Evolutionary conservation across 1,140 invertebrate species (phyloP).

Genomic region (Orussus abietinus): DNA sequence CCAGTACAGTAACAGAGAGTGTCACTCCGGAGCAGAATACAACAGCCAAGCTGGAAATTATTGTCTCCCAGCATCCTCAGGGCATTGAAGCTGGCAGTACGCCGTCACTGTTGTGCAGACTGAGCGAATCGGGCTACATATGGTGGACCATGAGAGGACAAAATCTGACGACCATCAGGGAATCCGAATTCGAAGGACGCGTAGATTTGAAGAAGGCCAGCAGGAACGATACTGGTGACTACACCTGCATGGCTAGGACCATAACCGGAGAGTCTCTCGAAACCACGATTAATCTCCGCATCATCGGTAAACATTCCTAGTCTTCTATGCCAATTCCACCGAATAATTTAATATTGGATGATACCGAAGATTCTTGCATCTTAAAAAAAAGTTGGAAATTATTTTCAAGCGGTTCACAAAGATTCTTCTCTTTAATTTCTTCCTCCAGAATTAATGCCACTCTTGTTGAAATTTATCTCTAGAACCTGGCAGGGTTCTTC

Average conservation of each 20-base stretch:
- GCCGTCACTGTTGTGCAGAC: slow-evolving; percentile 39
- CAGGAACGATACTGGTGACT: slow-evolving; percentile 55
- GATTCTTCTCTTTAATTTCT: neutral
- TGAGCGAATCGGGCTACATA: slow-evolving; percentile 34
- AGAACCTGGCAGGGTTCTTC: slow-evolving; percentile 53
- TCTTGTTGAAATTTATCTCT: slow-evolving; percentile 9
- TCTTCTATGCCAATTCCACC: slow-evolving; percentile 3
- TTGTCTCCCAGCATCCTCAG: slow-evolving; percentile 37
- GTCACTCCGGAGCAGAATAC: too few relatives aligned
- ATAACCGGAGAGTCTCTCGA: slow-evolving; percentile 34
- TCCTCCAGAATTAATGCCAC: neutral
- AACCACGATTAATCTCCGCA: slow-evolving; percentile 42
- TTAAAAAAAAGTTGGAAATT: neutral
- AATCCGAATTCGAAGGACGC: slow-evolving; percentile 33
- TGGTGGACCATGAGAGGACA: slow-evolving; percentile 40
- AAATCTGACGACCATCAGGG: slow-evolving; percentile 45
- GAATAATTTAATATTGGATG: slow-evolving; percentile 1
- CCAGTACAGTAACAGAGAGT: too few relatives aligned
- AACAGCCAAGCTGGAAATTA: slow-evolving; percentile 28
- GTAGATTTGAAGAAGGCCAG: slow-evolving; percentile 53
- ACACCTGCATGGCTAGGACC: slow-evolving; percentile 52
- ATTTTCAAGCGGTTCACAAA: neutral
- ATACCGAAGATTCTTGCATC: neutral
- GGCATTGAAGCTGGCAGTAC: slow-evolving; percentile 49
- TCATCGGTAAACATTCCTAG: slow-evolving; percentile 37